These are phyloP conservation scores for Lepidurus packardi DNA, from an alignment of 1,140 invertebrate genomes.

Conservation along the genomic window DNA sequence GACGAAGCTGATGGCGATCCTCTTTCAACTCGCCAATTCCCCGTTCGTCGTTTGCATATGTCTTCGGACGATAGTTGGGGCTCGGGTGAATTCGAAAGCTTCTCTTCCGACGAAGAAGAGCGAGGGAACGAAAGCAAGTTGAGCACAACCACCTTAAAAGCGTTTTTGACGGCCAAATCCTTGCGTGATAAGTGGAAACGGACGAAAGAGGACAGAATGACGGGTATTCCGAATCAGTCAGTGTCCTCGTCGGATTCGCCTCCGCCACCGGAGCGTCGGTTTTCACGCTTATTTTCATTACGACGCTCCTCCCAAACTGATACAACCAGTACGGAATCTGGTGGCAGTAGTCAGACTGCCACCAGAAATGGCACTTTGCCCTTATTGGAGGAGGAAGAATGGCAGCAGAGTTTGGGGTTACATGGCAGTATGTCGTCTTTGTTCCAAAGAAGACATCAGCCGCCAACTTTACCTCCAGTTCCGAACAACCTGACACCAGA, in stretches of 20 bases:
- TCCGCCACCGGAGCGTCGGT: conserved; percentile 27
- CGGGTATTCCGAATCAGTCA: neutral
- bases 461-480: conserved; percentile 70
- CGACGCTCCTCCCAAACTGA: conserved; percentile 39
- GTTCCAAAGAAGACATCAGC: conserved; percentile 59
- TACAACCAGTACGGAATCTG: conserved; percentile 45
- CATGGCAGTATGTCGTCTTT: conserved; percentile 39
- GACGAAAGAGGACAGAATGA: conserved; percentile 25
- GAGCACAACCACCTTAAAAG: conserved; percentile 25
- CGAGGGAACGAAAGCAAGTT: conserved; percentile 26
- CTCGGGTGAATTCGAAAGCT: conserved; percentile 35
- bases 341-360: conserved; percentile 44
- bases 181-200: conserved; percentile 30
- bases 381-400: conserved; percentile 60
- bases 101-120: conserved; percentile 34
- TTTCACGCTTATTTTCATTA: conserved; percentile 32
- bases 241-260: conserved; percentile 21
- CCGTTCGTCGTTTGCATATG: conserved; percentile 25
- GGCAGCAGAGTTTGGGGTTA: conserved; percentile 44
- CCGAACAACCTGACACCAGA: conserved; percentile 69
- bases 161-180: conserved; percentile 31
- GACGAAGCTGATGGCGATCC: conserved; percentile 21
- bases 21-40: conserved; percentile 14
- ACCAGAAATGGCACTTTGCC: neutral
- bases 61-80: conserved; percentile 35